These are phyloP conservation scores for Ormyrus nitidulus DNA, from an alignment of 2,888 invertebrate species.

Conservation along the genomic window DNA sequence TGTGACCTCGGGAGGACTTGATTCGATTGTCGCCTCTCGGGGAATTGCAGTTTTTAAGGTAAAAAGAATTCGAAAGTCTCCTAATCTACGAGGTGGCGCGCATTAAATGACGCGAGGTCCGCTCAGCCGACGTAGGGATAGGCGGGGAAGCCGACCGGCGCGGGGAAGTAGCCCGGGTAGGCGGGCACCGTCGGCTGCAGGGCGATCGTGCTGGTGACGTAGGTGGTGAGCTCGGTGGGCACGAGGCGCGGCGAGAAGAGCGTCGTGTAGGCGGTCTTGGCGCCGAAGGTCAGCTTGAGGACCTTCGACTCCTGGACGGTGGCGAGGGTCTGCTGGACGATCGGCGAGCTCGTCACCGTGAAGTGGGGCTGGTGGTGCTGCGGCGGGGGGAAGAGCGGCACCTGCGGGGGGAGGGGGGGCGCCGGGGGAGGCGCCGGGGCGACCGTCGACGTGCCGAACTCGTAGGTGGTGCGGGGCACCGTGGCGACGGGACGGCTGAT, in stretches of 20 bases:
- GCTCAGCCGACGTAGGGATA: slow-evolving; percentile 86
- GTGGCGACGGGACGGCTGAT: slow-evolving; percentile 88
- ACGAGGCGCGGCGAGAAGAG: slow-evolving; percentile 89
- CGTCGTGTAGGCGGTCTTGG: slow-evolving; percentile 91
- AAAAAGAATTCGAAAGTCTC: background rate
- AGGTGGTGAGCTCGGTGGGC: slow-evolving; percentile 89
- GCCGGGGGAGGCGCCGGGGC: slow-evolving; percentile 71
- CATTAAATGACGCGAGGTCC: background rate
- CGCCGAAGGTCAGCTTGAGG: slow-evolving; percentile 92
- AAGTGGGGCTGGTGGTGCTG: slow-evolving; percentile 81
- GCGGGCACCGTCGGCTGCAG: slow-evolving; percentile 82
- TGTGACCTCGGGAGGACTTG: slow-evolving; percentile 5
- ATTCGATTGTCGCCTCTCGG: background rate
- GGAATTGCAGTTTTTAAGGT: background rate
- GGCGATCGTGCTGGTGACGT: slow-evolving; percentile 87
- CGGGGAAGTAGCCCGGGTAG: slow-evolving; percentile 87
- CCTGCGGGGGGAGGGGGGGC: slow-evolving; percentile 68
- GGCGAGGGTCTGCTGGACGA: slow-evolving; percentile 87
- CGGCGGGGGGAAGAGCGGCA: slow-evolving; percentile 77
- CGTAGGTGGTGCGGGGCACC: slow-evolving; percentile 87
- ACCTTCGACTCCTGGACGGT: slow-evolving; percentile 89
- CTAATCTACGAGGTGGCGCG: background rate
- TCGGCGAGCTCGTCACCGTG: slow-evolving; percentile 86
- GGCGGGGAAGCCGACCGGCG: slow-evolving; percentile 80
- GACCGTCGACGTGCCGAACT: slow-evolving; percentile 85